Base-by-base conservation (phyloP, 2,888 invertebrate genomes). In the Macaria liturata region DNA sequence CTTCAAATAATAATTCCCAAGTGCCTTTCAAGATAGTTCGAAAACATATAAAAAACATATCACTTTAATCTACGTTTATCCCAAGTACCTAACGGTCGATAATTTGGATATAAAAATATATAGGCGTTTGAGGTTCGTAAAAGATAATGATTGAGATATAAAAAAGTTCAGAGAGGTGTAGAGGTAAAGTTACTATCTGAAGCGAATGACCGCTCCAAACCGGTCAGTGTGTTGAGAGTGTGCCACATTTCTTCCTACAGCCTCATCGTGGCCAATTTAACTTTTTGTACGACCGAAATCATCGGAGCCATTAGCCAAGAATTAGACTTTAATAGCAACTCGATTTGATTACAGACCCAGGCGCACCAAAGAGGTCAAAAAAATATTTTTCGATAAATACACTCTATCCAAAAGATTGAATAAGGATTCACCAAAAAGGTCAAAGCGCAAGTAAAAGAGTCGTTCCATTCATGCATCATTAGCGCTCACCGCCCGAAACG, bases 381-480 rank as follows among this genome's bases (percentile, higher is more conserved):
- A 42, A 4, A 1, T 20, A 20, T 20, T 20, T 20, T 1, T 20
- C 20, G n/a, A n/a, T 20, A 20, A 20, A 20, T 20, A 1, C 2
- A 20, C 1, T 1, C 20, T 20, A 20, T 20, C 20, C 20, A 20
- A 1, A 20, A 20, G 20, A 20, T 20, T 20, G 20, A 20, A 20
- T 37, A 37, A 47, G 32, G 48, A 34, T 49, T 46, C 46, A 43
- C 43, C 40, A 43, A 56, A 64, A 49, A 55, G 57, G 45, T 56
- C 45, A 64, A 49, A 55, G 58, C 39, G 53, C 44, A 63, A 67
- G 62, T 78, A 73, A 81, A 80, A 76, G 75, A 75, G 76, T 81
- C 71, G 72, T 79, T 84, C 67, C 62, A 76, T 86, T 84, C 73
- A 85, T 75, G 89, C 86, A 79, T 76, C 86, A 91, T 88, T 90